A percentile compares a stretch with the other conserved stretches of the same genome.
Conservation (phyloP, 2,888 invertebrate genomes). For the Leptura quadrifasciata region DNA sequence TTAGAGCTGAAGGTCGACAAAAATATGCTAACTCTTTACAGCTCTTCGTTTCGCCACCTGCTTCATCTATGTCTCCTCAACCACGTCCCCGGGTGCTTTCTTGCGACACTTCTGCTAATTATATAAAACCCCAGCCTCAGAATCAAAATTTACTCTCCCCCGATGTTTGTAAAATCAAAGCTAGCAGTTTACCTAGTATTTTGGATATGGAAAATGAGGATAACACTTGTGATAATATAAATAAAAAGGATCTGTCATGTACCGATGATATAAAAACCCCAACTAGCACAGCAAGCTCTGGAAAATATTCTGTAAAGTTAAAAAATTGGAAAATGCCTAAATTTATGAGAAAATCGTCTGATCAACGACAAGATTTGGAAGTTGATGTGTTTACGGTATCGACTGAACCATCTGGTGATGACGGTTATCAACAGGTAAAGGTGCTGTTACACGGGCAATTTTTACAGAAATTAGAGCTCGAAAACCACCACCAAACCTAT, state of each 20-base stretch:
- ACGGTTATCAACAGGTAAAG: conserved; percentile 65
- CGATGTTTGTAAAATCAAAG: conserved; percentile 79
- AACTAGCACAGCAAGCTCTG: conserved; percentile 80
- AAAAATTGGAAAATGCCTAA: conserved; percentile 83
- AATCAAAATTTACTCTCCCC: conserved; percentile 78
- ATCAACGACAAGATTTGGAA: conserved; percentile 59
- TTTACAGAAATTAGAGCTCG: too few relatives aligned
- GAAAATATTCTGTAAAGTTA: conserved; percentile 75
- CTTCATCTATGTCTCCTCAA: conserved; percentile 69
- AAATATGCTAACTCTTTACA: conserved; percentile 75
- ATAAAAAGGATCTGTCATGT: conserved; percentile 49
- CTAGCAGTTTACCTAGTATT: conserved; percentile 89
- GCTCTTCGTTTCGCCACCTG: conserved; percentile 79
- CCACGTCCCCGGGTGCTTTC: conserved; percentile 71
- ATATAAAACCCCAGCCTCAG: conserved; percentile 65
- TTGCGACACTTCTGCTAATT: conserved; percentile 68
- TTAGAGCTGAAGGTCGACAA: conserved; percentile 67
- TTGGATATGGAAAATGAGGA: conserved; percentile 81
- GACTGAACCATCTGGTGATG: conserved; percentile 59
- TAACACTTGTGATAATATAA: conserved; percentile 37
- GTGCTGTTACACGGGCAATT: too few relatives aligned
- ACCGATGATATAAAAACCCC: conserved; percentile 79
- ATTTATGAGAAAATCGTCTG: conserved; percentile 78
- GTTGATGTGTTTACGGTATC: conserved; percentile 66
- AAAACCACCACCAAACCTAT: too few relatives aligned